These are phyloP conservation scores for Cyphomyrus plagiostoma DNA, from an alignment of 2,113 vertebrate genomes.

Conservation along the genomic window DNA sequence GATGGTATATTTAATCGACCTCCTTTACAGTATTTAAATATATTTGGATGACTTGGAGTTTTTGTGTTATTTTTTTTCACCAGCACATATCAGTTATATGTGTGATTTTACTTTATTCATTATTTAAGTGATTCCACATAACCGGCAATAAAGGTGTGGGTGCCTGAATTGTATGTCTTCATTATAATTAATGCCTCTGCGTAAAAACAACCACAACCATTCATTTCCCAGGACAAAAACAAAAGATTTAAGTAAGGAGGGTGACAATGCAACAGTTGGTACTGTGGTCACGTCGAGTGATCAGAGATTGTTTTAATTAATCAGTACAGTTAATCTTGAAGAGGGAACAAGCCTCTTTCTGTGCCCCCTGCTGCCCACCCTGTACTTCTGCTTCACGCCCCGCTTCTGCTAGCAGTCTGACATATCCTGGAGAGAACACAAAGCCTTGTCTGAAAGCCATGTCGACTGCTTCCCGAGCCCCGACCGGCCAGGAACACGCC, in stretches of 20 bases:
- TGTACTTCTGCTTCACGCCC: background rate
- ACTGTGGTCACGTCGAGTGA: background rate
- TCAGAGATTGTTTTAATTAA: conserved; percentile 12
- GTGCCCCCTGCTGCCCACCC: background rate
- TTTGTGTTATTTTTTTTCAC: background rate
- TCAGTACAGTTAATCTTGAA: background rate
- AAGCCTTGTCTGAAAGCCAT: background rate
- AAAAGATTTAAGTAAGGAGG: background rate
- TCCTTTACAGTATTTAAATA: background rate
- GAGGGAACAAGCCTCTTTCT: background rate
- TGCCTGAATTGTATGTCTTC: background rate
- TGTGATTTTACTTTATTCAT: background rate
- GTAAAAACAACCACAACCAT: background rate
- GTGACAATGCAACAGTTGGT: background rate
- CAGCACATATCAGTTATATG: background rate
- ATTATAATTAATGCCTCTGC: background rate
- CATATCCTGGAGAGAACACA: background rate
- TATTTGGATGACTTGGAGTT: background rate
- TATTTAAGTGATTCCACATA: background rate
- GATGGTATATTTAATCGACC: background rate
- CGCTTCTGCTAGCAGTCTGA: background rate
- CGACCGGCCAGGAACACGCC: background rate
- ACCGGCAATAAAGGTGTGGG: background rate
- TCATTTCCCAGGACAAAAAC: background rate
- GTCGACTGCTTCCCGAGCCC: background rate